Evolutionary conservation across 2,797 vertebrate genomes (phyloP).

Genomic region (Selene dorsalis): DNA sequence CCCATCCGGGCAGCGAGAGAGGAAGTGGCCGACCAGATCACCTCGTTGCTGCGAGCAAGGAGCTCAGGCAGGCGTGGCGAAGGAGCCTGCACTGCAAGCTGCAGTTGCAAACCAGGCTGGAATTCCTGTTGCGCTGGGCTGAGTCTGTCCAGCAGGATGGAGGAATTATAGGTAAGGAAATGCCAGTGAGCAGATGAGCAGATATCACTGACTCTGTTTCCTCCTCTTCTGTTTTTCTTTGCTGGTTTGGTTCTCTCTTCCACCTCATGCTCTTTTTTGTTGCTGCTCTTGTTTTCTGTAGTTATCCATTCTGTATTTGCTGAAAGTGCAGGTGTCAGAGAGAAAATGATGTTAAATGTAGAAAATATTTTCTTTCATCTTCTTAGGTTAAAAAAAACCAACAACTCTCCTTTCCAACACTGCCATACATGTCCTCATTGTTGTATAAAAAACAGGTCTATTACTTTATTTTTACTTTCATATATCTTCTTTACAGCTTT

Average conservation of each 20-base stretch:
- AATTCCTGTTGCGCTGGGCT: constrained; percentile 79
- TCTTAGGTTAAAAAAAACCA: constrained; percentile 22
- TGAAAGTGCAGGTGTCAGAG: not conserved
- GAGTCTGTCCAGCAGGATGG: constrained; percentile 77
- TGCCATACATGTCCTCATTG: constrained; percentile 5
- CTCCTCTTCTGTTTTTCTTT: not conserved
- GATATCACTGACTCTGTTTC: not conserved
- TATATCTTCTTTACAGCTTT: constrained; percentile 8
- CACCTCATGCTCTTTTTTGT: not conserved
- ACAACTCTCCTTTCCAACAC: constrained; percentile 2
- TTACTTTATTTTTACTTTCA: constrained; percentile 1
- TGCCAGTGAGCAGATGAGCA: not conserved
- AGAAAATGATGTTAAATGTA: constrained; percentile 14
- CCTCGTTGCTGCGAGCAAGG: constrained; percentile 76
- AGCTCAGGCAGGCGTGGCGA: constrained; percentile 79
- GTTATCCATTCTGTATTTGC: not conserved
- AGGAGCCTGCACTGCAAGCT: constrained; percentile 80
- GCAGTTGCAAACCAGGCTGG: constrained; percentile 83
- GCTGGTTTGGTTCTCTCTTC: not conserved
- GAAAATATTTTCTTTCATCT: constrained; percentile 15
- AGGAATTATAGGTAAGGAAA: constrained; percentile 82
- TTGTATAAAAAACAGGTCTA: not conserved
- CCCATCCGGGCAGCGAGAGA: constrained; percentile 47
- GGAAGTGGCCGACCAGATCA: constrained; percentile 56
- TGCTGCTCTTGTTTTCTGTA: not conserved